Evolutionary conservation across 2,113 vertebrate genomes (phyloP).

Genomic region (Myotis yumanensis): DNA sequence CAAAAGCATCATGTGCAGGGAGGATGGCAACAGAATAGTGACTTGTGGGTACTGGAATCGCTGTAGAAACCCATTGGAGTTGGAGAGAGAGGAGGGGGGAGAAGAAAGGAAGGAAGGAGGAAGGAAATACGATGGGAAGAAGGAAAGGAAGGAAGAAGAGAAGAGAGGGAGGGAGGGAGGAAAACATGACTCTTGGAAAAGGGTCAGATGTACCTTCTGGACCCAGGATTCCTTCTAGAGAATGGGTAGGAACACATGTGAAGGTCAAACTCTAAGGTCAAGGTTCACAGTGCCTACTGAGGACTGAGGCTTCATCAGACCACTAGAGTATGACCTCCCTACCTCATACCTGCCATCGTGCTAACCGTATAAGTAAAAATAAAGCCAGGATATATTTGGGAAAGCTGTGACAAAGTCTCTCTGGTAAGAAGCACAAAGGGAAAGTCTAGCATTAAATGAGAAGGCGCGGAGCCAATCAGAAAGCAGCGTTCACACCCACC

Average conservation of each 20-base stretch:
- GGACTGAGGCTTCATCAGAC: not conserved
- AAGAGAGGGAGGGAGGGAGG: not conserved
- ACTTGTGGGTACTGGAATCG: not conserved
- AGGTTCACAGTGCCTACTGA: not conserved
- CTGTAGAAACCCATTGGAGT: not conserved
- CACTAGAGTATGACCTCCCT: not conserved
- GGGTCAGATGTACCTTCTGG: not conserved
- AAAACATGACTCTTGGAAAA: not conserved
- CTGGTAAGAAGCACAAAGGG: not conserved
- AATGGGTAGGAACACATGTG: not conserved
- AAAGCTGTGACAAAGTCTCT: not conserved
- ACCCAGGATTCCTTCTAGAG: not conserved
- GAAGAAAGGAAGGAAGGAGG: not conserved
- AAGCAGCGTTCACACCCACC: not conserved
- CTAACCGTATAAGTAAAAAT: not conserved
- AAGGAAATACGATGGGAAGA: rapidly evolving
- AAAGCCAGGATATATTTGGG: not conserved
- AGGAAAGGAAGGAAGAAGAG: no score
- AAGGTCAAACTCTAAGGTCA: not conserved
- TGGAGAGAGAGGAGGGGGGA: not conserved
- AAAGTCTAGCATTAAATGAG: not conserved
- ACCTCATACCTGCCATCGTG: not conserved
- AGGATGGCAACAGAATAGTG: not conserved
- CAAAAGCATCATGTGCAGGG: not conserved
- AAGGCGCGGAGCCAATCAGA: not conserved